Base-by-base conservation (phyloP, 2,888 invertebrate species). In the Zootermopsis nevadensis region DNA sequence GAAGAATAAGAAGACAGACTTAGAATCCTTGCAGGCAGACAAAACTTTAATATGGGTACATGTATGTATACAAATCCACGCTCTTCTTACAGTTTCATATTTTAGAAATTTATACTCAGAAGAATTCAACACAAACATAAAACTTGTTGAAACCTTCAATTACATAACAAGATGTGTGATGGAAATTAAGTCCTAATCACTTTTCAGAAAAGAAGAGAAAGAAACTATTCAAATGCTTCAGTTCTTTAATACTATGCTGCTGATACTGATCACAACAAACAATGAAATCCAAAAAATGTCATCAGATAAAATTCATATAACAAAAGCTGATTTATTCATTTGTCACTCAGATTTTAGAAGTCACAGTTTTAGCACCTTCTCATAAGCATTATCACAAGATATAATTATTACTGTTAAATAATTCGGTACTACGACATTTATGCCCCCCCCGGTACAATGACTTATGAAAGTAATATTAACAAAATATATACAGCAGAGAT, bases 361-460 rank as follows among this genome's bases (percentile, higher is more conserved):
- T 27, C 77, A 77, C 48, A 77, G 30, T 77, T 38, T 77, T 77
- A 77, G 48, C 77, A 77, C 77, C 77, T n/a, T 27, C 27, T 48
- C 27, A 66, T 27, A 66, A 27, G 66, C 66, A 30, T 66, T 66
- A 30, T 66, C 66, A 66, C 66, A 66, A 27, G 27, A 66, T 66
- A 66, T 3, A 66, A 66, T 66, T 66, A 66, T 66, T 66, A 66
- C 30, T 30, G n/a, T 66, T 27, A 8, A 27, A 30, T 66, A 48
- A 48, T 48, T 48, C 48, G 15, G 48, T 48, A 48, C 19, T 48
- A 19, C 48, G 19, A 48, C 48, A 48, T 48, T 48, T 48, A 48
- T 15, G 3, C 27, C 27, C 66, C 27, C 66, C 27, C 30, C 8
- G 27, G 6, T 66, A n/a, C 66, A 48, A 15, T 48, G 19, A 48